These are phyloP conservation scores for Liopterus haemorrhoidalis DNA, from an alignment of 2,888 invertebrate species.

Conservation along the genomic window DNA sequence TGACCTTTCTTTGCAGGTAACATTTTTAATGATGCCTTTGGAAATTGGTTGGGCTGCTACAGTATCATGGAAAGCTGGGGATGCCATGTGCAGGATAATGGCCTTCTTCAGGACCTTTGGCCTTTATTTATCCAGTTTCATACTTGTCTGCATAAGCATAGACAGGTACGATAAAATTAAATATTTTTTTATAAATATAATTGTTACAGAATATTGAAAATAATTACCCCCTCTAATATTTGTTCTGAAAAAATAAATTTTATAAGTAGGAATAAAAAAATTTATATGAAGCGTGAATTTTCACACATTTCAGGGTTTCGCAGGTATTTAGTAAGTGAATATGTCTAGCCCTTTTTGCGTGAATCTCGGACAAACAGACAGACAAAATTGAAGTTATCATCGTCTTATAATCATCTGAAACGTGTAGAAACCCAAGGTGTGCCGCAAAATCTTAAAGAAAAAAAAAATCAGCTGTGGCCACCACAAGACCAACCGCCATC, in stretches of 20 bases:
- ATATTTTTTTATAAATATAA: constrained; percentile 2
- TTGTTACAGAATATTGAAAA: background rate
- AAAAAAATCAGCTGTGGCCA: too few relatives aligned
- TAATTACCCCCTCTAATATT: background rate
- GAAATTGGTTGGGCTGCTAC: constrained; percentile 86
- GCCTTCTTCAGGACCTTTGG: constrained; percentile 84
- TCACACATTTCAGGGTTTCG: too few relatives aligned
- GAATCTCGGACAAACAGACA: too few relatives aligned
- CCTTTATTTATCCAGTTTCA: constrained; percentile 78
- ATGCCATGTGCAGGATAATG: constrained; percentile 78
- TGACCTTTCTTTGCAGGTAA: constrained; percentile 54
- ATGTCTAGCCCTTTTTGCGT: too few relatives aligned
- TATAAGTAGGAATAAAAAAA: too few relatives aligned
- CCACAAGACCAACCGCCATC: too few relatives aligned
- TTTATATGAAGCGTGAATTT: too few relatives aligned
- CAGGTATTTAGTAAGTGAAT: too few relatives aligned
- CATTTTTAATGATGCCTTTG: constrained; percentile 84
- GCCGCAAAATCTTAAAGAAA: too few relatives aligned
- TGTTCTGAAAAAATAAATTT: background rate
- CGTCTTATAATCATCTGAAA: too few relatives aligned
- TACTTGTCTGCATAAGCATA: constrained; percentile 81
- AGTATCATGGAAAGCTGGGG: constrained; percentile 81
- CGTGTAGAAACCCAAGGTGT: too few relatives aligned
- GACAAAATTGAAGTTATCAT: too few relatives aligned
- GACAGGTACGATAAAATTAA: constrained; percentile 61